Base-by-base conservation (phyloP, 2,888 invertebrate species). In the Strigamia maritima region DNA sequence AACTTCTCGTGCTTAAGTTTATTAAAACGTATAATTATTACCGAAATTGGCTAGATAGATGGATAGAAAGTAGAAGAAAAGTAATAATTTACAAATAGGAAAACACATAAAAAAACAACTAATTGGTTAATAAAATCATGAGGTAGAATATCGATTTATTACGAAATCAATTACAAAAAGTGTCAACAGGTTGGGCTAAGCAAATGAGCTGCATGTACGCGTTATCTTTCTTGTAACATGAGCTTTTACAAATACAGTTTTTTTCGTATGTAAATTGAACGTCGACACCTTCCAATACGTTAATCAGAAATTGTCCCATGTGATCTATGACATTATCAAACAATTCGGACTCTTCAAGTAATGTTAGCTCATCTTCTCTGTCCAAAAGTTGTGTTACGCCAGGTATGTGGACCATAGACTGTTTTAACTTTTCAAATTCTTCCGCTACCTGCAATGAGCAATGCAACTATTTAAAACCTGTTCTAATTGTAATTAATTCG, bases 191-290 rank as follows among this genome's bases (percentile, higher is more conserved):
- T 70, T 4, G 14, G 7, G 24, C 26, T 70, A 70, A 70, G 26
- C 70, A 70, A 10, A 10, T 70, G 12, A 70, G 26, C n/a, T 70
- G 70, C 28, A 28, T 28, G 14, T 12, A n/a, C 12, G 14, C 0
- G 16, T 70, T 70, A 26, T 70, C 70, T 70, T 28, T 70, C n/a
- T 12, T 28, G 28, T 26, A 70, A 26, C 70, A 70, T 14, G n/a
- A 70, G 14, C 16, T 28, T 70, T 28, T 70, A 70, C 70, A 70
- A 28, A 70, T 70, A n/a, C 70, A 70, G 10, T 70, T 7, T n/a
- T 26, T 70, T 70, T 70, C 16, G 28, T 70, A 70, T 14, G 26
- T n/a, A 70, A 70, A 70, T n/a, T 26, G 70, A 12, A 70, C 70
- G n/a, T 70, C 70, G 2, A 70, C 28, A 3, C 70, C 28, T 70